A percentile compares a stretch with the other conserved stretches of the same genome.
Conservation (phyloP, 1,140 invertebrate genomes). For the Branchinecta lynchi region DNA sequence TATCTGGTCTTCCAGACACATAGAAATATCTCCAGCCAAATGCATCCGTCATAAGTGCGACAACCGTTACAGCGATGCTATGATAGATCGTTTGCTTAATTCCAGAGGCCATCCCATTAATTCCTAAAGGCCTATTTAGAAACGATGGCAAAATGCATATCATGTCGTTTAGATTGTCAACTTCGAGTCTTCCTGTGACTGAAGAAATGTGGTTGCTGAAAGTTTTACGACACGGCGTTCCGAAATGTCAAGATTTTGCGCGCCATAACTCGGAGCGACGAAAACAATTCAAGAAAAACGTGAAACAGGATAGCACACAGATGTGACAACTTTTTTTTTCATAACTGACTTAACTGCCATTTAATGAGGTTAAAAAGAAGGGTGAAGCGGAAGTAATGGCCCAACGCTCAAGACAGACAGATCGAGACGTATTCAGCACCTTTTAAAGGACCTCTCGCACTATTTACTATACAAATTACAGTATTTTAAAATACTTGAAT, state of each 20-base stretch:
- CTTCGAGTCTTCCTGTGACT: neutral
- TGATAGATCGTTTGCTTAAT: constrained; percentile 9
- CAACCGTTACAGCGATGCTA: neutral
- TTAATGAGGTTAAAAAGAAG: neutral
- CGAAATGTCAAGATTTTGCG: neutral
- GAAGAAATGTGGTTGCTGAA: constrained; percentile 1
- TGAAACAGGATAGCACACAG: neutral
- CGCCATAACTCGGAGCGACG: neutral
- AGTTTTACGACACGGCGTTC: neutral
- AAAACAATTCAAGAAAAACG: constrained; percentile 7
- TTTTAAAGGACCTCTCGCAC: neutral
- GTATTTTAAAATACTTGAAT: no score
- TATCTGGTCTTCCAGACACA: no score
- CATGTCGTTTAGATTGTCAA: neutral
- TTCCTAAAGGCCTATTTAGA: neutral
- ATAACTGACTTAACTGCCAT: no score
- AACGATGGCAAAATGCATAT: constrained; percentile 7
- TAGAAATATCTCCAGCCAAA: no score
- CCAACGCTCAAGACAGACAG: neutral
- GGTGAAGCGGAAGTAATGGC: neutral
- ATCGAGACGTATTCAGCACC: neutral
- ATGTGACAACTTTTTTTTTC: neutral
- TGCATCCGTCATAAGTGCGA: neutral
- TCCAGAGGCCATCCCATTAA: neutral
- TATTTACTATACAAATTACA: no score